Conservation (phyloP, 2,113 vertebrate genomes). For the Pandion haliaetus region DNA sequence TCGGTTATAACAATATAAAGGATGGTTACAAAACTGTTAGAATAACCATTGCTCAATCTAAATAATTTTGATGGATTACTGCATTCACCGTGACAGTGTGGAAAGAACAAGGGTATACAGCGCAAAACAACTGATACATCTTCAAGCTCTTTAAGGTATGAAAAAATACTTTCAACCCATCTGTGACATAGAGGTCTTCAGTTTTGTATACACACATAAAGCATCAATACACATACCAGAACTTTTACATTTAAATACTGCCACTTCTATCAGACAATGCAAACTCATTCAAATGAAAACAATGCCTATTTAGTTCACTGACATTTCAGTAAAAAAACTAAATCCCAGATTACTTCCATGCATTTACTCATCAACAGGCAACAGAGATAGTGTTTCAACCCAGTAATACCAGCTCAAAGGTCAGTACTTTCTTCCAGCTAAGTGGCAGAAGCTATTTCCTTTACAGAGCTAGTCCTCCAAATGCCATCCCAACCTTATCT, state of each 20-base stretch:
- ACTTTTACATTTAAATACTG: not conserved
- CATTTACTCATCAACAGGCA: not conserved
- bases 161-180: not conserved
- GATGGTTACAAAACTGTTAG: not conserved
- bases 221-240: not conserved
- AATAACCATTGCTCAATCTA: not conserved
- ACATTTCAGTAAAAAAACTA: not conserved
- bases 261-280: not conserved
- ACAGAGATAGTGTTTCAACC: not conserved
- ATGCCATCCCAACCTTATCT: not conserved
- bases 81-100: not conserved
- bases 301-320: not conserved
- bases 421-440: not conserved
- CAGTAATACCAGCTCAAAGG: not conserved
- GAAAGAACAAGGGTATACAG: not conserved
- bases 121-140: not conserved
- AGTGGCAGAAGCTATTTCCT: not conserved
- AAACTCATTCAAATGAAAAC: not conserved
- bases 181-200: not conserved
- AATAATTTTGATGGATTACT: constrained; percentile 32
- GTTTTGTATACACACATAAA: too few species aligned
- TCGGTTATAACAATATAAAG: not conserved
- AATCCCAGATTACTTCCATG: not conserved
- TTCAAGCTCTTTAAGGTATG: not conserved
- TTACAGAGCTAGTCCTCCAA: not conserved